Conservation (phyloP, 2,888 invertebrate genomes). For the Thera britannica region DNA sequence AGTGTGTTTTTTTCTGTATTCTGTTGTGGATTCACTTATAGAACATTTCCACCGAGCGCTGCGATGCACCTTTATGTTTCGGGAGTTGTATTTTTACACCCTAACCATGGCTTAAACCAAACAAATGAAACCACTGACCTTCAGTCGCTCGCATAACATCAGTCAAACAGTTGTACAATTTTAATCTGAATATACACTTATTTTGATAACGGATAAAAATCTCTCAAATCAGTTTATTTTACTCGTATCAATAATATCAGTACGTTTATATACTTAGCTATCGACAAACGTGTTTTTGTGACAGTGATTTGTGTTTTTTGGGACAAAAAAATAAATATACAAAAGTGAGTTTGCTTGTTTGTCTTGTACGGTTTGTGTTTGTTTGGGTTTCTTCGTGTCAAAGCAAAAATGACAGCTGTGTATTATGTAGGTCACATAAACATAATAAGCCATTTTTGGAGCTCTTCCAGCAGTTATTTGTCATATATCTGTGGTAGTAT, state of each 20-base stretch:
- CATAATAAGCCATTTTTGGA: too few relatives aligned
- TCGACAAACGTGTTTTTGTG: constrained; percentile 1
- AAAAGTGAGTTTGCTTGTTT: constrained; percentile 12
- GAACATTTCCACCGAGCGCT: too few relatives aligned
- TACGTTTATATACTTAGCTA: not conserved
- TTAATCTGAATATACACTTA: not conserved
- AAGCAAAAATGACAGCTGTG: too few relatives aligned
- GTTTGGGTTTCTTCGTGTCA: too few relatives aligned
- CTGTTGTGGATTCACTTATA: too few relatives aligned
- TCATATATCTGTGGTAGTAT: too few relatives aligned
- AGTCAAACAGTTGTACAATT: not conserved
- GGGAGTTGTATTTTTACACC: not conserved
- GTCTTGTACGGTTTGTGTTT: not conserved
- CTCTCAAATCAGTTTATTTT: not conserved
- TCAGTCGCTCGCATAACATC: constrained; percentile 2
- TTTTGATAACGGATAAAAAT: not conserved
- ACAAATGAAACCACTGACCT: not conserved
- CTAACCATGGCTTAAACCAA: not conserved
- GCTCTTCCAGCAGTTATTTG: too few relatives aligned
- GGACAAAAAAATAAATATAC: constrained; percentile 5
- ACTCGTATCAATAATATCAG: not conserved
- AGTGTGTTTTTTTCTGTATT: too few relatives aligned
- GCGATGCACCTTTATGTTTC: too few relatives aligned
- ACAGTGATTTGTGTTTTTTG: constrained; percentile 8
- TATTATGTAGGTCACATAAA: too few relatives aligned